Evolutionary conservation across 1,140 invertebrate species (phyloP).

Genomic region (Panonychus citri): DNA sequence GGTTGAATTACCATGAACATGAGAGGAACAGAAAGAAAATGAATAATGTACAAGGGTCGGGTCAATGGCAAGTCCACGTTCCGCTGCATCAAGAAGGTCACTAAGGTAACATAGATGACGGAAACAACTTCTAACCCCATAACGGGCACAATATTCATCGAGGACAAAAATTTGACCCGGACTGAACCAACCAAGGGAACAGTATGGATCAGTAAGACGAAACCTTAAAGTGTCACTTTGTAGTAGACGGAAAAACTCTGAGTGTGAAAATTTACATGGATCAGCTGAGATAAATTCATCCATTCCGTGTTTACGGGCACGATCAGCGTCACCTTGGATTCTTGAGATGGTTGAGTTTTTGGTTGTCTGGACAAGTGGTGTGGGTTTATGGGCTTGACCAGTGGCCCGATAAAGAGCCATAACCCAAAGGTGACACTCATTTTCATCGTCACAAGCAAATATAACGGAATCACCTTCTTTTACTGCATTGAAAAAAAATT

Average conservation of each 20-base stretch:
- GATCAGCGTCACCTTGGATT: conserved; percentile 48
- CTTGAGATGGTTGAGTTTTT: conserved; percentile 65
- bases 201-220: conserved; percentile 84
- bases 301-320: conserved; percentile 92
- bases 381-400: conserved; percentile 94
- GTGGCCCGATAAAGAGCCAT: conserved; percentile 96
- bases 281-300: conserved; percentile 96
- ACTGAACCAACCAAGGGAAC: conserved; percentile 96
- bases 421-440: conserved; percentile 94
- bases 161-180: conserved; percentile 93
- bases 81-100: conserved; percentile 71
- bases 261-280: conserved; percentile 88
- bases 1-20: conserved; percentile 74
- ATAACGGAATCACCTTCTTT: conserved; percentile 91
- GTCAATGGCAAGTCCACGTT: conserved; percentile 85
- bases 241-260: conserved; percentile 64
- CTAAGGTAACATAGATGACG: conserved; percentile 87
- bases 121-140: conserved; percentile 88
- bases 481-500: conserved; percentile 93
- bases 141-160: conserved; percentile 92
- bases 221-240: conserved; percentile 84
- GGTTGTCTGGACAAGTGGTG: conserved; percentile 41
- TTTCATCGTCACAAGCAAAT: conserved; percentile 92
- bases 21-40: conserved; percentile 94
- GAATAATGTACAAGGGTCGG: conserved; percentile 94